Conservation (phyloP, 2,797 vertebrate species). For the Borostomias antarcticus region DNA sequence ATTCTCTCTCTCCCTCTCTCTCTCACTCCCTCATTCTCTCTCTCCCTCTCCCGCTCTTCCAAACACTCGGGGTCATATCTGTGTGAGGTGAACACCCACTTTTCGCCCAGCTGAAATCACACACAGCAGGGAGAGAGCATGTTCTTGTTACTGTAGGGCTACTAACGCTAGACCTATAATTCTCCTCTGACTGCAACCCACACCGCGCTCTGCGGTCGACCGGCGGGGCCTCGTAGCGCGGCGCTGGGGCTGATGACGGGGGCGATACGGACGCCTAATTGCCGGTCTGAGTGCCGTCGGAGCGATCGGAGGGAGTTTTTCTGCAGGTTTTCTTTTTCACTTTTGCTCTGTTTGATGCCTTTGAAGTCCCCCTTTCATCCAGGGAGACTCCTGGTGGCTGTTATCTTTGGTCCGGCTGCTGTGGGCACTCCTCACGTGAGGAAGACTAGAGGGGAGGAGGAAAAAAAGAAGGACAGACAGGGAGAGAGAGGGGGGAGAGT, state of each 20-base stretch:
- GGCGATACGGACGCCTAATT: slow-evolving; percentile 72
- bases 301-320: slow-evolving; percentile 68
- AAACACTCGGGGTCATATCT: slow-evolving; percentile 9
- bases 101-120: slow-evolving; percentile 73
- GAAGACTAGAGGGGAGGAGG: slow-evolving; percentile 56
- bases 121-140: slow-evolving; percentile 60
- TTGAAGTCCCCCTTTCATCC: slow-evolving; percentile 81
- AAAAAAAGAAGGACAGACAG: too few relatives aligned
- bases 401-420: slow-evolving; percentile 75
- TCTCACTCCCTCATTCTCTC: not conserved
- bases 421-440: slow-evolving; percentile 72
- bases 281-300: slow-evolving; percentile 62
- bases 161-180: slow-evolving; percentile 10
- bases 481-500: slow-evolving; percentile 16
- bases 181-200: slow-evolving; percentile 68
- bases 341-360: slow-evolving; percentile 74
- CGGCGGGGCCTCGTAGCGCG: slow-evolving; percentile 38
- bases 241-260: slow-evolving; percentile 52
- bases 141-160: not conserved
- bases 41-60: not conserved
- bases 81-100: slow-evolving; percentile 64
- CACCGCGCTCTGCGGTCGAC: slow-evolving; percentile 65
- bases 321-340: slow-evolving; percentile 75
- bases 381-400: slow-evolving; percentile 75
- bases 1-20: not conserved